Evolutionary conservation across 2,113 vertebrate genomes (phyloP), one percentile per base, ranked within the genome.

Genomic region (Crotalus horridus): DNA sequence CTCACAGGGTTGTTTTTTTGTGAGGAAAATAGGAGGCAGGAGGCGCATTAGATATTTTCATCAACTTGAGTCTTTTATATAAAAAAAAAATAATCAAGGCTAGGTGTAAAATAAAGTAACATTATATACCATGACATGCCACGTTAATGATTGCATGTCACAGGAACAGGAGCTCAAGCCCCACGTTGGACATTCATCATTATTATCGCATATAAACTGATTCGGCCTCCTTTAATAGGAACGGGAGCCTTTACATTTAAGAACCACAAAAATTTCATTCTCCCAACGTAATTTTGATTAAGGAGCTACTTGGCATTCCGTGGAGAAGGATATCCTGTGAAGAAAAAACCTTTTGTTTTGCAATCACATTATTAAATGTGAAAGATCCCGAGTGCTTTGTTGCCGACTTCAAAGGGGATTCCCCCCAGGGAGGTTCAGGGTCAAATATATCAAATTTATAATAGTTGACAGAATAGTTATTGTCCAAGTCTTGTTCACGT

Each of bases 321-420:
- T 48, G 10, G 86, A 23, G 20, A 54, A 74, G 85, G 85, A 92
- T 74, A 43, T 54, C 91, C 86, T 29, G 58, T 20, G 43, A 55
- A 46, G 59, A 39, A 55, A 87, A 91, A 85, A 39, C 39, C 46
- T 39, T 87, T 87, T 88, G 39, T 92, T 88, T 74, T 92, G 59
- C 91, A 55, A 43, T 43, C 39, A 33, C 15, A 51, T 26, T 55
- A 51, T 88, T 92, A 74, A 24, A 61, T 64, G 48, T 64, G 86
- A 88, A 69, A 74, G n/a, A 54, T 69, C 91, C 33, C 17, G 48
- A 88, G n/a, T 5, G 53, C 61, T 92, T 74, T 43, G 54, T 74
- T 43, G 17, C 88, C 55, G 53, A 55, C 91, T 92, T 92, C 59
- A 92, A 88, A 92, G 55, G 69, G 86, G 51, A 55, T 92, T 51